These are phyloP conservation scores for Volucella inflata DNA, from an alignment of 2,888 invertebrate species.

Conservation along the genomic window DNA sequence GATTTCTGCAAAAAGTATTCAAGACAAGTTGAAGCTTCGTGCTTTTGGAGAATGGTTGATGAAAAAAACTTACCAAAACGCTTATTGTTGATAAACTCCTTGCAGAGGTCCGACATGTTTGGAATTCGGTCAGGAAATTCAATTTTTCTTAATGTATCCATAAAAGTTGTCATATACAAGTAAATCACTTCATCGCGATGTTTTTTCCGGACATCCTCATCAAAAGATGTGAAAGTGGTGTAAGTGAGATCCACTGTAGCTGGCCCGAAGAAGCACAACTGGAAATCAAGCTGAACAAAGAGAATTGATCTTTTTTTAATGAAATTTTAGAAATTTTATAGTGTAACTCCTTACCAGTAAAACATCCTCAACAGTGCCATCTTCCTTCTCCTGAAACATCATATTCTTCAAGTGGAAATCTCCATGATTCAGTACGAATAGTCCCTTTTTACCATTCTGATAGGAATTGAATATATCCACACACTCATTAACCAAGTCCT, in stretches of 20 bases:
- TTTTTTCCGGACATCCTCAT: conserved; percentile 41
- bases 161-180: conserved; percentile 45
- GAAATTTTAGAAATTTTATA: neutral
- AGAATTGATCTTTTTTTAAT: neutral
- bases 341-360: conserved; percentile 38
- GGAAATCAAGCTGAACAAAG: conserved; percentile 51
- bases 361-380: conserved; percentile 43
- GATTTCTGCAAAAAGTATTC: conserved; percentile 48
- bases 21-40: neutral
- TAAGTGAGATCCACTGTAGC: conserved; percentile 50
- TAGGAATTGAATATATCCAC: conserved; percentile 40
- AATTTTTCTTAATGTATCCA: conserved; percentile 45
- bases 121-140: conserved; percentile 38
- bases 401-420: conserved; percentile 65
- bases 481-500: conserved; percentile 28
- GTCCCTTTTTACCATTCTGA: conserved; percentile 26
- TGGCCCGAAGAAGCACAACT: conserved; percentile 61
- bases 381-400: conserved; percentile 42
- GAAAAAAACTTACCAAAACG: conserved; percentile 37
- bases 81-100: conserved; percentile 46
- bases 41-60: too few species aligned
- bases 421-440: conserved; percentile 60
- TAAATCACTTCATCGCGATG: conserved; percentile 56
- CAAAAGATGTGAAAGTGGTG: conserved; percentile 39
- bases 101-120: conserved; percentile 46